phyloP scores from a whole-genome alignment of 1,140 invertebrate genomes.

The Heliconius hewitsoni region DNA sequence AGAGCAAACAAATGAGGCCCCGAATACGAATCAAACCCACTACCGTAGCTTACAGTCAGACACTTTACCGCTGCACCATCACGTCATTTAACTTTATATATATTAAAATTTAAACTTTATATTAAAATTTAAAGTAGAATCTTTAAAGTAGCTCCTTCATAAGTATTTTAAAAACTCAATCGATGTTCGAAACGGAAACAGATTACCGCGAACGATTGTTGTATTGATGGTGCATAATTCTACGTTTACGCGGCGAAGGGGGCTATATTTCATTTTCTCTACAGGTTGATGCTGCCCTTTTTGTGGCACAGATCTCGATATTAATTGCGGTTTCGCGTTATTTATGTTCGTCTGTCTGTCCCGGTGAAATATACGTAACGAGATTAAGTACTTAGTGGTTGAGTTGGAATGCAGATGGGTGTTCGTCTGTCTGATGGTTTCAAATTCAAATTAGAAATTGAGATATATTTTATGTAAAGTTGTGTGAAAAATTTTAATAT shows the following conservation, averaged over 20 bases:
- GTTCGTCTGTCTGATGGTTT: not conserved
- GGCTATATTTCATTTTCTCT: slow-evolving; percentile 30
- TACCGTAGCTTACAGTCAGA: too few relatives aligned
- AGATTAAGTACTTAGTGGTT: not conserved
- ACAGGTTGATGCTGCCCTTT: slow-evolving; percentile 35
- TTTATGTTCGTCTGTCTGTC: slow-evolving; percentile 12
- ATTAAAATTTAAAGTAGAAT: not conserved
- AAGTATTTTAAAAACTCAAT: slow-evolving; percentile 9
- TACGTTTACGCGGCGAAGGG: slow-evolving; percentile 24
- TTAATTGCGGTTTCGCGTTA: slow-evolving; percentile 19
- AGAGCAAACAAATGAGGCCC: too few relatives aligned
- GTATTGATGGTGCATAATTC: slow-evolving; percentile 41
- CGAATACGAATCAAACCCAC: too few relatives aligned
- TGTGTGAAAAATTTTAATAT: too few relatives aligned
- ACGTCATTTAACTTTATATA: too few relatives aligned
- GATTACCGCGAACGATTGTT: slow-evolving; percentile 40
- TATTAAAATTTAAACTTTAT: too few relatives aligned
- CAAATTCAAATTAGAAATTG: not conserved
- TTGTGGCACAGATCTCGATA: slow-evolving; percentile 30
- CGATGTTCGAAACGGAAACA: slow-evolving; percentile 23
- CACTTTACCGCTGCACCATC: too few relatives aligned
- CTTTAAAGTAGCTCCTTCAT: not conserved
- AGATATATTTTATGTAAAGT: too few relatives aligned
- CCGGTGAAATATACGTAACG: not conserved
- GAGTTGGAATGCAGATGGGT: not conserved